Conservation (phyloP, 1,140 invertebrate species). For the Anadara kagoshimensis region DNA sequence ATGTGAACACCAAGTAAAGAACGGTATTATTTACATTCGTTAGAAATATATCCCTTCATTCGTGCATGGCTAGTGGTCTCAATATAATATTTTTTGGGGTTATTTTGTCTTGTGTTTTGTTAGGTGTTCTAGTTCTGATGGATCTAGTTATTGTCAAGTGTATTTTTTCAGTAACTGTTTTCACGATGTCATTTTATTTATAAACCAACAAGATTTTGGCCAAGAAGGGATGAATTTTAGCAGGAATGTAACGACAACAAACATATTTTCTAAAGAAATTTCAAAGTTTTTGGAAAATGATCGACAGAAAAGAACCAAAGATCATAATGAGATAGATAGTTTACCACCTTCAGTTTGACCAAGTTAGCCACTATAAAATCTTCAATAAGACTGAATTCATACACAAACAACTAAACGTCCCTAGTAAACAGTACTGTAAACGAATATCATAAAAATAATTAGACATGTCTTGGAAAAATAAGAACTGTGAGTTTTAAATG, state of each 20-base stretch:
- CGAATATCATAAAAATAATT: not conserved
- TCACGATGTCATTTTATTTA: no score
- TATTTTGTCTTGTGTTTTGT: no score
- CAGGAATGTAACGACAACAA: not conserved
- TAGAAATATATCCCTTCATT: no score
- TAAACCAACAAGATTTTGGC: no score
- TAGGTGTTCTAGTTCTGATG: slow-evolving; percentile 64
- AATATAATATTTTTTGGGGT: no score
- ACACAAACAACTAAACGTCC: not conserved
- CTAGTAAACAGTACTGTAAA: not conserved
- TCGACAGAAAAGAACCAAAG: not conserved
- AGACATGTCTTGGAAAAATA: not conserved
- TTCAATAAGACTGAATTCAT: not conserved
- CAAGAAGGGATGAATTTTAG: no score
- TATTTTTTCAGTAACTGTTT: no score
- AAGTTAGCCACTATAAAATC: not conserved
- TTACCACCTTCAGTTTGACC: not conserved
- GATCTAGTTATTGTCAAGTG: not conserved
- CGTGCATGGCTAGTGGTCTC: no score
- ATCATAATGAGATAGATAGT: not conserved
- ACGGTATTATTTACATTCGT: no score
- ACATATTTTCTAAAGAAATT: not conserved
- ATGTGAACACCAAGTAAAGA: no score
- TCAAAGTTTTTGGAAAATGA: not conserved
- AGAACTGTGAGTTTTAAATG: not conserved